Percentiles rank a stretch among this genome's conserved stretches.
Conservation (phyloP, 1,140 invertebrate genomes). For the Oncopodura yosiiana region DNA sequence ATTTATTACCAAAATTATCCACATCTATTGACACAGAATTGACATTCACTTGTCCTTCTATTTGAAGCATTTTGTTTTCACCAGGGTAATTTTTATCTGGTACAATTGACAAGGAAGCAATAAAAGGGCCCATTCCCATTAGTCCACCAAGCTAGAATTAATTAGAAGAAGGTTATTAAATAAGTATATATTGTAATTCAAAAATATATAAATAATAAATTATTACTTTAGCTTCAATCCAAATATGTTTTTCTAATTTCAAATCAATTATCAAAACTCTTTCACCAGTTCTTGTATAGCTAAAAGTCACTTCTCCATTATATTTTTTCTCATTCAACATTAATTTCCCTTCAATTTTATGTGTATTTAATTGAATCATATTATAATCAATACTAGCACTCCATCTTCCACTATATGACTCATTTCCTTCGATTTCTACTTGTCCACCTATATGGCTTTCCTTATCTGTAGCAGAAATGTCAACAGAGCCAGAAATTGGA, state of each 20-base stretch:
- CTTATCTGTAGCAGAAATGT: constrained; percentile 23
- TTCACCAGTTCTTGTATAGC: constrained; percentile 13
- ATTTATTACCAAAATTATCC: no score
- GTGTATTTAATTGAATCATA: constrained; percentile 12
- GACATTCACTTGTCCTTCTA: no score
- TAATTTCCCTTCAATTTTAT: constrained; percentile 32
- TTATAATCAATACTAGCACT: constrained; percentile 29
- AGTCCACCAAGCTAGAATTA: not conserved
- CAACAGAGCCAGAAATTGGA: constrained; percentile 18
- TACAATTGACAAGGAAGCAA: not conserved
- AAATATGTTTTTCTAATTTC: constrained; percentile 19
- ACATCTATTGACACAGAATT: no score
- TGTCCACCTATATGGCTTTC: constrained; percentile 20
- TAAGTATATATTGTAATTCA: not conserved
- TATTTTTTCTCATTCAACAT: constrained; percentile 32
- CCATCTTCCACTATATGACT: constrained; percentile 14
- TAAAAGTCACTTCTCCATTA: constrained; percentile 20
- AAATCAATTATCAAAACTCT: constrained; percentile 20
- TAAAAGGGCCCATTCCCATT: not conserved
- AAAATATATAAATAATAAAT: not conserved
- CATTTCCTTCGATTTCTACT: constrained; percentile 19
- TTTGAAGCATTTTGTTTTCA: not conserved
- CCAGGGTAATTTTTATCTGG: constrained; percentile 12
- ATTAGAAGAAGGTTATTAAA: not conserved
- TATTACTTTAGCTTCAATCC: constrained; percentile 27